Conservation (phyloP, 2,113 vertebrate genomes). For the Channa argus region DNA sequence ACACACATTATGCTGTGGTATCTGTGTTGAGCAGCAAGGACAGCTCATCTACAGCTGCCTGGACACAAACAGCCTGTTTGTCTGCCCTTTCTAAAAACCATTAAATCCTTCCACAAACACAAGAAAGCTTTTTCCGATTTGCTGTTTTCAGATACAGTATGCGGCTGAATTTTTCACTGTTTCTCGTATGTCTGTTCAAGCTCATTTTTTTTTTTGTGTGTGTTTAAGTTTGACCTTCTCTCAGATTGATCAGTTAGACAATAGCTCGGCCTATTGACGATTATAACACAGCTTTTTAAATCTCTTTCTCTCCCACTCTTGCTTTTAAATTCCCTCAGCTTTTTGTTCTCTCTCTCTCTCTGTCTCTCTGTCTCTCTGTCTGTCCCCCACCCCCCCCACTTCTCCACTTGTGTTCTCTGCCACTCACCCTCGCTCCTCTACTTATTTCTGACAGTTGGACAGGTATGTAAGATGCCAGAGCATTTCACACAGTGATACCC, state of each 20-base stretch:
- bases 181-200: neutral
- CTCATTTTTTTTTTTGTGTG: neutral
- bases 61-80: conserved; percentile 4
- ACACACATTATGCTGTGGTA: neutral
- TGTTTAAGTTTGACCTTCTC: conserved; percentile 33
- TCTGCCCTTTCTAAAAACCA: conserved; percentile 9
- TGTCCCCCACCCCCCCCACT: neutral
- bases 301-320: conserved; percentile 4
- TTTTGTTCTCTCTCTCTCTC: neutral
- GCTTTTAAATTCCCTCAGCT: neutral
- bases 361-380: neutral
- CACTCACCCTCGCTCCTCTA: conserved; percentile 18
- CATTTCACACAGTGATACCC: conserved; percentile 65
- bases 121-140: neutral
- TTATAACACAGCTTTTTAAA: conserved; percentile 34
- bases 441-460: conserved; percentile 72
- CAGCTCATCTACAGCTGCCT: neutral
- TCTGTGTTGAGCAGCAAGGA: neutral
- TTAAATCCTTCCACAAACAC: conserved; percentile 16
- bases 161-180: neutral
- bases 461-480: conserved; percentile 60
- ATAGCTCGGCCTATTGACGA: conserved; percentile 26
- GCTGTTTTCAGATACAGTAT: neutral
- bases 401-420: conserved; percentile 10
- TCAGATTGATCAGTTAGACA: conserved; percentile 59